A percentile compares a stretch with the other conserved stretches of the same genome.
These are phyloP conservation scores for Callinectes sapidus DNA, from an alignment of 2,888 invertebrate genomes.

Conservation along the genomic window DNA sequence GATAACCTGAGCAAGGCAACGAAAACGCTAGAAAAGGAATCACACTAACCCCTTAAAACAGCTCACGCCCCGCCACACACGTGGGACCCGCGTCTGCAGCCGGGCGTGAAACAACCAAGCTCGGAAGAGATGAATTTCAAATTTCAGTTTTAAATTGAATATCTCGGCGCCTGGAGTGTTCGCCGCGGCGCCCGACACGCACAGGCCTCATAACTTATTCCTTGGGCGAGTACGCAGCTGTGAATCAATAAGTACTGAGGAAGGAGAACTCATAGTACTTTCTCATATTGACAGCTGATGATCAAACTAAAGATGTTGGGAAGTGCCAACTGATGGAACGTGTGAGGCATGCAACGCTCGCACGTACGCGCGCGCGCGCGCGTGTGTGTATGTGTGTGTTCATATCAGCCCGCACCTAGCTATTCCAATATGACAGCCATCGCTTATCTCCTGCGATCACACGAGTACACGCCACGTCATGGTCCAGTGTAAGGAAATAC, in stretches of 20 bases:
- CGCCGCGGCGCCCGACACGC: background rate
- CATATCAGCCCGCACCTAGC: background rate
- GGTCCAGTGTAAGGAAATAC: background rate
- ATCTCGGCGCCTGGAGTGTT: conserved; percentile 15
- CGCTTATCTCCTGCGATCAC: background rate
- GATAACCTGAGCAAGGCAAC: background rate
- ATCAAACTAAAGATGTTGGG: background rate
- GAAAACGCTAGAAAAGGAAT: background rate
- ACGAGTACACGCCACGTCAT: background rate
- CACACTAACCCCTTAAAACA: background rate
- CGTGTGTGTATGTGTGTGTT: background rate
- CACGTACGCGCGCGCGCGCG: background rate
- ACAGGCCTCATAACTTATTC: conserved; percentile 9
- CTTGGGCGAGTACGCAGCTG: background rate
- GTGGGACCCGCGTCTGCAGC: background rate
- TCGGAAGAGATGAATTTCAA: background rate
- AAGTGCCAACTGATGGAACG: background rate
- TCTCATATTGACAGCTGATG: conserved; percentile 17
- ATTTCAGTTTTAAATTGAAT: conserved; percentile 35
- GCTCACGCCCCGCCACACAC: conserved; percentile 22
- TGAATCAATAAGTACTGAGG: conserved; percentile 19
- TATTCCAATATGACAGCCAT: background rate
- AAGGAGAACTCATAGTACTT: background rate
- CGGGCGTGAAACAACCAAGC: conserved; percentile 30
- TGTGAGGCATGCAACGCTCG: background rate